Evolutionary conservation across 2,113 vertebrate genomes (phyloP).

Genomic region (Eulemur rufifrons): DNA sequence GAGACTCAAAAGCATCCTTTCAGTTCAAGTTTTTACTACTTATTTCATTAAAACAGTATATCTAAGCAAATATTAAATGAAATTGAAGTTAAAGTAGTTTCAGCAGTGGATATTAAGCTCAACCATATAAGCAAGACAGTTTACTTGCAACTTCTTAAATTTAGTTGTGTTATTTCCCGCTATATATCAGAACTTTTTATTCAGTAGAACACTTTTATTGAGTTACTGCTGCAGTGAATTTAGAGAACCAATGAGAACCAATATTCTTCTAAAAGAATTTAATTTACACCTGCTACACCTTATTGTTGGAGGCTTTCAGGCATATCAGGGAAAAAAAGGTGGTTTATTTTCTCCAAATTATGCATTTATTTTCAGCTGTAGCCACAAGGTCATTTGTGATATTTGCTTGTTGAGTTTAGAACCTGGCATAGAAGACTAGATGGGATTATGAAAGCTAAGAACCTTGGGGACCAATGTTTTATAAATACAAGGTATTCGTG

Average conservation of each 20-base stretch:
- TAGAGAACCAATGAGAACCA: background rate
- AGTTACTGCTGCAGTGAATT: background rate
- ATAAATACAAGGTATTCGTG: background rate
- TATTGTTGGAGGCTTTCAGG: background rate
- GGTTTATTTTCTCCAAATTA: background rate
- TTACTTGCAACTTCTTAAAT: background rate
- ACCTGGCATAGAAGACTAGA: background rate
- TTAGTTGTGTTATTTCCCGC: background rate
- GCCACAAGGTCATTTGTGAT: background rate
- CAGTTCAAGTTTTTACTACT: conserved; percentile 1
- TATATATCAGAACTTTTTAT: background rate
- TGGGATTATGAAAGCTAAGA: background rate
- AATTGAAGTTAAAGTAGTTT: conserved; percentile 6
- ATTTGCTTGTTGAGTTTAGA: background rate
- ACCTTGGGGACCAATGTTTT: background rate
- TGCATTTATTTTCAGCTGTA: background rate
- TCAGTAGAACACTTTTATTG: background rate
- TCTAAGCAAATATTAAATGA: background rate
- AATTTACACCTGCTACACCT: background rate
- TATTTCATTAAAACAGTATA: background rate
- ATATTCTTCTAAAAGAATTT: conserved; percentile 28
- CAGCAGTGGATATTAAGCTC: background rate
- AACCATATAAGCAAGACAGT: background rate
- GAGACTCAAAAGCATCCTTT: background rate
- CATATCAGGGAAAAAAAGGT: background rate